phyloP scores from a whole-genome alignment of 2,888 invertebrate species.

The Drepana falcataria region DNA sequence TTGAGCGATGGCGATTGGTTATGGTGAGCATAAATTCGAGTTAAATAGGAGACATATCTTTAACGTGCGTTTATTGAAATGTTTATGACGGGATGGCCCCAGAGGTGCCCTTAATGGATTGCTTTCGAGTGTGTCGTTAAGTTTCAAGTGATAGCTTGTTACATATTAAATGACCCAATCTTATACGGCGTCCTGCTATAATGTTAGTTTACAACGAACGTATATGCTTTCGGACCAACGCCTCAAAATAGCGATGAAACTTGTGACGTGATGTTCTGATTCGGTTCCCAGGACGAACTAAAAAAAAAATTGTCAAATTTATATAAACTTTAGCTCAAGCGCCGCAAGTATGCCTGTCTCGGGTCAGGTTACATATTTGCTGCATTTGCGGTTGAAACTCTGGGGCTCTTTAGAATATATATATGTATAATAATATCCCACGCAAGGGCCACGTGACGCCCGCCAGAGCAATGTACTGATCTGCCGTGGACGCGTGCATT shows the following conservation, averaged over 20 bases:
- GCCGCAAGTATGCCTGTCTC: no score
- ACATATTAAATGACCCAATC: neutral
- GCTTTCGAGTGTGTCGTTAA: conserved; percentile 35
- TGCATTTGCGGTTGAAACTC: no score
- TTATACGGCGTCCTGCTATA: no score
- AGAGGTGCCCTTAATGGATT: conserved; percentile 41
- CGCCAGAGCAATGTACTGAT: conserved; percentile 25
- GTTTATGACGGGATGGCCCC: conserved; percentile 54
- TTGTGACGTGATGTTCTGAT: no score
- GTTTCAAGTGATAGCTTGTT: neutral
- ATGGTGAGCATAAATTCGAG: conserved; percentile 67
- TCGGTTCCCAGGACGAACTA: no score
- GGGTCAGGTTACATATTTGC: no score
- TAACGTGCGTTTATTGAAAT: conserved; percentile 71
- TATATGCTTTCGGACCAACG: no score
- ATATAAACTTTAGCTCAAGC: no score
- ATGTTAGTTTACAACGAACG: no score
- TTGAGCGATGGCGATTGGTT: conserved; percentile 37
- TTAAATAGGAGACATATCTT: conserved; percentile 72
- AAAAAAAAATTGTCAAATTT: no score
- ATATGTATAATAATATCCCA: conserved; percentile 10
- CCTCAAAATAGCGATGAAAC: no score
- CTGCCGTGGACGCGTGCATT: conserved; percentile 65
- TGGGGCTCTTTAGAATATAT: no score
- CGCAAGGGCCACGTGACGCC: conserved; percentile 25